Base-by-base conservation (phyloP, 2,113 vertebrate species). In the Sinocyclocheilus grahami region DNA sequence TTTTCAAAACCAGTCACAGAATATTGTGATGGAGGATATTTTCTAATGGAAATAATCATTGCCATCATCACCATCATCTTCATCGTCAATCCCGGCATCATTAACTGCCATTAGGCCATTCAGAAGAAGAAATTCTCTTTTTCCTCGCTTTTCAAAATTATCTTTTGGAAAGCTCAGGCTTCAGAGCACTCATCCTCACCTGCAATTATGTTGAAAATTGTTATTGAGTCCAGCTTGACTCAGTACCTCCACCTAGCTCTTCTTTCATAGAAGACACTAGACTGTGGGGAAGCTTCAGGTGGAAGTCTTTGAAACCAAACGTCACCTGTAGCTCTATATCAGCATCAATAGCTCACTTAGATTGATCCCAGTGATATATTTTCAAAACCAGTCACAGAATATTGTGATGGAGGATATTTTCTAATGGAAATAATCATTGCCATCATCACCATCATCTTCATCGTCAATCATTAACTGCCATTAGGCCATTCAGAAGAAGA, bases 241-340 rank as follows among this genome's bases (percentile, higher is more conserved):
- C 88, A 90, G 88, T 84, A 90, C 88, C 90, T 90, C 87, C 89
- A 87, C 86, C 90, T 87, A 91, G 89, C 89, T 89, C 89, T 86
- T 87, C 46, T 48, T 83, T 58, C 83, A 87, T 33, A 87, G 78
- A 87, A 87, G 86, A 89, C 89, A 86, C 51, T 63, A 63, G 63
- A 82, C 58, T 77, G 62, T 10, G 63, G 37, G 48, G 63, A 39
- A 78, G 67, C 75, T 72, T 76, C 30, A 72, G 46, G 14, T 82
- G 60, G 60, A 27, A 39, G 33, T 42, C 78, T 79, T 79, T 62
- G 78, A 65, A 79, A 79, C 77, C 53, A 60, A n/a, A n/a, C n/a
- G n/a, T n/a, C n/a, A n/a, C n/a, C n/a, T n/a, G 10, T 46, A 10
- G 42, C 46, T 0, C 16, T 63, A 63, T 13, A 63, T 63, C 78